These are phyloP conservation scores for Drosophila atripex DNA, from an alignment of 2,888 invertebrate genomes.

Conservation along the genomic window DNA sequence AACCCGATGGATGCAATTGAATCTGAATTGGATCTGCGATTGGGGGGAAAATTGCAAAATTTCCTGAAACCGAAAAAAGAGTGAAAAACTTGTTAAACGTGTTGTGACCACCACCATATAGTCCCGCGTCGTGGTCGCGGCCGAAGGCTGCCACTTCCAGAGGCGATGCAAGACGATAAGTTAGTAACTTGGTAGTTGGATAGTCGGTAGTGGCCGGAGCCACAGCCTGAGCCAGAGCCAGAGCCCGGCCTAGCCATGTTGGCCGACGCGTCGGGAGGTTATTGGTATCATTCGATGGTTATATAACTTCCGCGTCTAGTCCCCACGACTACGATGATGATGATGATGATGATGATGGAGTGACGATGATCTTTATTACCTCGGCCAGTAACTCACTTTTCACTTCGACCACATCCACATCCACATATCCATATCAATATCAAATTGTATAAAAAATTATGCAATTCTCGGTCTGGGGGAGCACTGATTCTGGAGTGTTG, in stretches of 20 bases:
- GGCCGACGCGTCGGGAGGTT: conserved; percentile 27
- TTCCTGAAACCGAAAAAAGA: conserved; percentile 63
- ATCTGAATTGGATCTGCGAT: conserved; percentile 49
- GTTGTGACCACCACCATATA: conserved; percentile 59
- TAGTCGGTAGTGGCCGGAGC: neutral
- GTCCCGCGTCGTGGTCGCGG: conserved; percentile 36
- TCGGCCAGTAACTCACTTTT: conserved; percentile 36
- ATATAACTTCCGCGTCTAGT: conserved; percentile 72
- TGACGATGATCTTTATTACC: conserved; percentile 38
- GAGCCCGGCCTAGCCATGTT: conserved; percentile 7
- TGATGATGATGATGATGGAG: conserved; percentile 19
- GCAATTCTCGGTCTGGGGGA: conserved; percentile 32
- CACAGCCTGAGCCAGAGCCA: neutral
- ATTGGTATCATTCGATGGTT: conserved; percentile 48
- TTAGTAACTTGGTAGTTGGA: neutral
- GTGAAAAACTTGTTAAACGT: conserved; percentile 70
- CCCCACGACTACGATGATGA: too few species aligned
- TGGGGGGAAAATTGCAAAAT: conserved; percentile 72
- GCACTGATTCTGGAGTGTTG: neutral
- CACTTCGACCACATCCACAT: conserved; percentile 20
- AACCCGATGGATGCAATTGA: conserved; percentile 37
- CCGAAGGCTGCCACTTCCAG: conserved; percentile 4
- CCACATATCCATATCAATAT: neutral
- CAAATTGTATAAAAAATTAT: conserved; percentile 40
- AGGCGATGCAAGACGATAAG: neutral